A percentile compares a stretch with the other conserved stretches of the same genome.
Conservation (phyloP, 2,797 vertebrate genomes). For the Arnoldichthys spilopterus region DNA sequence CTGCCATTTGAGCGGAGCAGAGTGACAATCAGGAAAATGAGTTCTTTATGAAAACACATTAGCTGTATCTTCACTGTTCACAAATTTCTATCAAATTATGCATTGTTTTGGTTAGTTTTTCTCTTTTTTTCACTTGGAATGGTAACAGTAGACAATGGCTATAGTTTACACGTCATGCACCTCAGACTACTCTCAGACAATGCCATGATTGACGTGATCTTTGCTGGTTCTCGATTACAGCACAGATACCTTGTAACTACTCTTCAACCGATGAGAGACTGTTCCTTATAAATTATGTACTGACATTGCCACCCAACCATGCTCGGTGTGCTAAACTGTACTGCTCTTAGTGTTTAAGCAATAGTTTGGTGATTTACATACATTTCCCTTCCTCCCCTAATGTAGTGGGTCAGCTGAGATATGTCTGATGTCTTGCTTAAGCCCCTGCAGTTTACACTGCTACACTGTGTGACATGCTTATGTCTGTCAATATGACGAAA, state of each 20-base stretch:
- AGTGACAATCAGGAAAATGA: conserved; percentile 52
- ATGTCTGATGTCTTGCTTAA: neutral
- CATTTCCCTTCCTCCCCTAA: neutral
- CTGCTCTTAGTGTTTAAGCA: neutral
- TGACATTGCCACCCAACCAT: conserved; percentile 4
- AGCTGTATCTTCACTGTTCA: conserved; percentile 38
- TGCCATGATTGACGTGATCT: conserved; percentile 42
- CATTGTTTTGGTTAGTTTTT: conserved; percentile 31
- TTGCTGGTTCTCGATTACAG: conserved; percentile 37
- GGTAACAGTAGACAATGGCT: neutral
- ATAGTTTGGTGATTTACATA: neutral
- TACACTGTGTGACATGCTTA: neutral
- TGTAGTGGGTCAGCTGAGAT: neutral
- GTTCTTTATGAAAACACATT: conserved; percentile 43
- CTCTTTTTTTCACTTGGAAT: conserved; percentile 17
- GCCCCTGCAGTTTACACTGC: neutral
- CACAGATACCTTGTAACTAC: conserved; percentile 25
- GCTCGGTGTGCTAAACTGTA: neutral
- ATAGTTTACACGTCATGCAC: conserved; percentile 15
- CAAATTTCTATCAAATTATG: conserved; percentile 49
- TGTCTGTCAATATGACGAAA: no score
- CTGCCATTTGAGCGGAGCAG: conserved; percentile 52
- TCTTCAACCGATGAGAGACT: conserved; percentile 16
- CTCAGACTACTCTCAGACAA: conserved; percentile 36
- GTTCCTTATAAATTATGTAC: conserved; percentile 31